Evolutionary conservation across 2,888 invertebrate genomes (phyloP), one percentile per base, ranked within the genome.

Genomic region (Electrophaes corylata): DNA sequence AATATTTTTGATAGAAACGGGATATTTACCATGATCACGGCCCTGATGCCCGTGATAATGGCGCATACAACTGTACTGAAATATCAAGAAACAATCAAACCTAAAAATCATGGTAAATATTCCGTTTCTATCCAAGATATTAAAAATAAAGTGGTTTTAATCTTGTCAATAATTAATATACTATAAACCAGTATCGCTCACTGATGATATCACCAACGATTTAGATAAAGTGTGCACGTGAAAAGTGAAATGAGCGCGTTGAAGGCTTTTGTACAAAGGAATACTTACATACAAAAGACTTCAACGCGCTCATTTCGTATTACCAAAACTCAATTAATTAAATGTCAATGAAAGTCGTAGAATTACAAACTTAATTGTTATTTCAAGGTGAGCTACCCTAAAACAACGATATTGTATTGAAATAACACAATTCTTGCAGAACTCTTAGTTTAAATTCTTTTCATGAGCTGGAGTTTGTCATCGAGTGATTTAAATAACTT

Each of bases 341-440:
- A 55, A 54, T 43, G 26, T 55, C 39, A 60, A 16, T 16, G 16
- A 55, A 58, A 56, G 29, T 31, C 46, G 50, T 52, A 51, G 5
- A 60, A 43, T 56, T 60, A 60, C 53, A 43, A 56, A 57, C 54
- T 60, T 53, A 58, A 60, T 62, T 51, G 53, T 40, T 56, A 39
- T 39, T 55, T 57, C 61, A 65, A 65, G 63, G 64, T 55, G 54
- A 60, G 45, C 60, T 45, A 18, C 52, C 52, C 58, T 62, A 46
- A 61, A 66, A 60, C 31, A 54, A 62, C 50, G 12, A 46, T 47
- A 50, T 60, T 47, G 51, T 64, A 48, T 23, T 51, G 60, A 44
- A 40, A 63, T 73, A 69, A 55, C 65, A 63, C 67, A 72, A 70
- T 60, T 40, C 48, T 56, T 56, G 46, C 31, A 37, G 68, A 67